These are phyloP conservation scores for Criorhina ranunculi DNA, from an alignment of 2,888 invertebrate genomes.

Conservation along the genomic window DNA sequence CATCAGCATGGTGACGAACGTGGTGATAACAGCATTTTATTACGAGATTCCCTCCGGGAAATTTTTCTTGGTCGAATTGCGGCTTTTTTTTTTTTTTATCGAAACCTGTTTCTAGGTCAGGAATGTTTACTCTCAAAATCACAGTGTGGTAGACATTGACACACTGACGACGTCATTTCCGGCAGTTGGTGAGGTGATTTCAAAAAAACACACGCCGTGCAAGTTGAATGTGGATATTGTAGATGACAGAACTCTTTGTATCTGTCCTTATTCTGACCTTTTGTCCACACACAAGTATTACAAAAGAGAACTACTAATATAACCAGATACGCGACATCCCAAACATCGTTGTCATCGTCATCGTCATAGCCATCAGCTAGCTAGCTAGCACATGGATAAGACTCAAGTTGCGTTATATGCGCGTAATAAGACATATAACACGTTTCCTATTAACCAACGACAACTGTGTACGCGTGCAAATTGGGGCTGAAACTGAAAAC, in stretches of 20 bases:
- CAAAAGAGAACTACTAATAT: neutral
- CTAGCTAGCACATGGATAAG: neutral
- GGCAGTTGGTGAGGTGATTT: slow-evolving; percentile 13
- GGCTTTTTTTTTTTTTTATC: slow-evolving; percentile 33
- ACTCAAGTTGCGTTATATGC: neutral
- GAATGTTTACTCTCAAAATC: slow-evolving; percentile 32
- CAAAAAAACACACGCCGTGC: neutral
- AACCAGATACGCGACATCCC: neutral
- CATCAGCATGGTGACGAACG: slow-evolving; percentile 45
- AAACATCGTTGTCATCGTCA: slow-evolving; percentile 1
- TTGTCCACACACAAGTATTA: neutral
- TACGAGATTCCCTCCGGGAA: slow-evolving; percentile 57
- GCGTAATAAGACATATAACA: slow-evolving; percentile 6
- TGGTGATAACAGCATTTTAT: slow-evolving; percentile 60
- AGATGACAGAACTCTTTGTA: slow-evolving; percentile 10
- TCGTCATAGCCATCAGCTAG: no score
- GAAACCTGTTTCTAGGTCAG: slow-evolving; percentile 68
- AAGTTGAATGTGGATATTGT: slow-evolving; percentile 25
- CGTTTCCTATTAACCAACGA: neutral
- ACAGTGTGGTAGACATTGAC: slow-evolving; percentile 8
- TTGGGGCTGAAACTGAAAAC: slow-evolving; percentile 45
- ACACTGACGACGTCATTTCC: slow-evolving; percentile 66
- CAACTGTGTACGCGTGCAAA: slow-evolving; percentile 6
- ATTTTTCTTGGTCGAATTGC: slow-evolving; percentile 52
- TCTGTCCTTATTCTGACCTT: slow-evolving; percentile 16